Percentiles rank a stretch among this genome's conserved stretches.
phyloP scores from a whole-genome alignment of 2,797 vertebrate species.

The Darevskia mixta region DNA sequence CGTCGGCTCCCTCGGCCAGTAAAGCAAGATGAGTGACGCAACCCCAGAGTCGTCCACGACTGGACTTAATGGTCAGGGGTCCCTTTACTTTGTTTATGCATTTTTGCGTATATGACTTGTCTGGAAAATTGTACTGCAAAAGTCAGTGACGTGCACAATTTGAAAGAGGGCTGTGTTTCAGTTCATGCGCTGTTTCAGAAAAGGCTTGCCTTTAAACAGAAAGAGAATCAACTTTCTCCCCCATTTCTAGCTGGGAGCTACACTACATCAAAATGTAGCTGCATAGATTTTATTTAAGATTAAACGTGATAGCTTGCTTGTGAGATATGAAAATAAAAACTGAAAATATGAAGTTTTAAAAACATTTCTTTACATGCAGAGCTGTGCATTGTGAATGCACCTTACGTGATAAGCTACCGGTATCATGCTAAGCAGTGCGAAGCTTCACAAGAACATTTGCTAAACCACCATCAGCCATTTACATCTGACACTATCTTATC shows the following conservation, averaged over 20 bases:
- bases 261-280: background rate
- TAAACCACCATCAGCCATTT: conserved; percentile 71
- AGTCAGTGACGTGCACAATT: background rate
- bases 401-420: conserved; percentile 22
- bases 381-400: background rate
- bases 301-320: background rate
- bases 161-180: no score
- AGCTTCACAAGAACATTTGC: conserved; percentile 60
- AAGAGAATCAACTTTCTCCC: no score
- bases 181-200: no score
- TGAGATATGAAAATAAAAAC: background rate
- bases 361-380: background rate
- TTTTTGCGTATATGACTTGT: background rate
- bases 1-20: no score
- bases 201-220: no score
- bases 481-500: conserved; percentile 68
- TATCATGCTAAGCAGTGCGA: conserved; percentile 61
- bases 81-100: no score
- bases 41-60: no score
- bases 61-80: no score
- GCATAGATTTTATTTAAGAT: background rate
- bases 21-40: no score
- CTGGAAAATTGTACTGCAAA: background rate
- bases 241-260: background rate
- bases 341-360: background rate